These are phyloP conservation scores for Vidua macroura DNA, from an alignment of 2,113 vertebrate genomes.

Conservation along the genomic window DNA sequence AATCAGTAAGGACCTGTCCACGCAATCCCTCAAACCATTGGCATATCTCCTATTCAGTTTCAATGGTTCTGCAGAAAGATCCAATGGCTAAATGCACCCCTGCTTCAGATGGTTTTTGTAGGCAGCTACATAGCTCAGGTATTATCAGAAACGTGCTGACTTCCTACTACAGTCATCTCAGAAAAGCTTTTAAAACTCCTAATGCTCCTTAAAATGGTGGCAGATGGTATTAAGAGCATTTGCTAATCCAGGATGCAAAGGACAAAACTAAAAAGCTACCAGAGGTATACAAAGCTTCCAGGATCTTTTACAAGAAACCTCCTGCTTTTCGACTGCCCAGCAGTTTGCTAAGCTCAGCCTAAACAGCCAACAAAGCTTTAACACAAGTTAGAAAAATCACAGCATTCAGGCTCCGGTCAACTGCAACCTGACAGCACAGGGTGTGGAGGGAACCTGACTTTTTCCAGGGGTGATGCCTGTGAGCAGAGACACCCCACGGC, in stretches of 20 bases:
- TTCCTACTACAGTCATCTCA: neutral
- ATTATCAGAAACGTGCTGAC: neutral
- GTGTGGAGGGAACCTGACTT: neutral
- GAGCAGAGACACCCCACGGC: rapidly evolving
- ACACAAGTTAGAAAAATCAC: neutral
- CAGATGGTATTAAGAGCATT: neutral
- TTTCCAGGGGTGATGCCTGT: neutral
- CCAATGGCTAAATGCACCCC: neutral
- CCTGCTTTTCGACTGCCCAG: neutral
- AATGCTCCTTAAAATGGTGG: neutral
- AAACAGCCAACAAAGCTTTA: neutral
- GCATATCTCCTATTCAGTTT: neutral
- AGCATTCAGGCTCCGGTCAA: neutral
- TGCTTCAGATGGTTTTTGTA: neutral
- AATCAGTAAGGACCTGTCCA: neutral
- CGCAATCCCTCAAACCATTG: neutral
- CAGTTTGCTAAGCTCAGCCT: neutral
- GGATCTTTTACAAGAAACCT: neutral
- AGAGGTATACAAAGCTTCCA: neutral
- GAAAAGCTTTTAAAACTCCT: neutral
- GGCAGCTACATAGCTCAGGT: neutral
- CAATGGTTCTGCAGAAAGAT: neutral
- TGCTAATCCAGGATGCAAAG: neutral
- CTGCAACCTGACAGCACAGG: rapidly evolving
- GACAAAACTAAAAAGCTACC: neutral